Evolutionary conservation across 2,797 vertebrate species (phyloP), one percentile per base, ranked within the genome.

Genomic region (Percopsis omiscomaycus): DNA sequence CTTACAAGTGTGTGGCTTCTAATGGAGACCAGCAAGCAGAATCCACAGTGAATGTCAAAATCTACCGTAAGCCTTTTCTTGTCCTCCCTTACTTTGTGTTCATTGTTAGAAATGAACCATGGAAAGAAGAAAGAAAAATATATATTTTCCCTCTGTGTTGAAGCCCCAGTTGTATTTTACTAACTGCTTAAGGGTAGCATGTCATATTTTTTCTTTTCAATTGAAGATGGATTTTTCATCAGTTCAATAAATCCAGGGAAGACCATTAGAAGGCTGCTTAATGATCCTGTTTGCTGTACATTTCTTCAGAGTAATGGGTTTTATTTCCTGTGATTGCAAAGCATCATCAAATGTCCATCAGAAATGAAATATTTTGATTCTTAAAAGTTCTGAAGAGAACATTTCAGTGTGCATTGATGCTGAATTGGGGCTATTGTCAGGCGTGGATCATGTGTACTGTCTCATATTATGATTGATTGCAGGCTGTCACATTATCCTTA

Each of bases 11-110:
- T 5, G 92, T 98, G 44, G 96, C 96, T 72, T 92, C 92, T 30
- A 88, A 64, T 0, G 94, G 94, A 13, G 94, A 95, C 77, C 92
- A 90, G 4, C 94, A 96, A 68, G 93, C 88, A 0, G 96, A 98
- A 87, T 92, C 96, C 77, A 98, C 97, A 0, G 94, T 99, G 88
- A 97, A 95, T 2, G 95, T 99, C 78, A 97, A 96, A 83, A 96
- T 99, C 72, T 98, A 96, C 84, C 98, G 98, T 99, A 93, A 94
- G 96, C 85, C 15, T 63, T 51, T 61, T 12, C 8, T 1, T 65
- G 50, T 30, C 37, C 48, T 27, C 5, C 3, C 6, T n/a, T n/a
- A 8, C 42, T 45, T 4, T 58, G 60, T 14, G 45, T 13, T 16
- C 30, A 28, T 67, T 54, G 1, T 9, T 14, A 6, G 32, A 10